phyloP scores from a whole-genome alignment of 1,140 invertebrate genomes.

The Gryon sp. region DNA sequence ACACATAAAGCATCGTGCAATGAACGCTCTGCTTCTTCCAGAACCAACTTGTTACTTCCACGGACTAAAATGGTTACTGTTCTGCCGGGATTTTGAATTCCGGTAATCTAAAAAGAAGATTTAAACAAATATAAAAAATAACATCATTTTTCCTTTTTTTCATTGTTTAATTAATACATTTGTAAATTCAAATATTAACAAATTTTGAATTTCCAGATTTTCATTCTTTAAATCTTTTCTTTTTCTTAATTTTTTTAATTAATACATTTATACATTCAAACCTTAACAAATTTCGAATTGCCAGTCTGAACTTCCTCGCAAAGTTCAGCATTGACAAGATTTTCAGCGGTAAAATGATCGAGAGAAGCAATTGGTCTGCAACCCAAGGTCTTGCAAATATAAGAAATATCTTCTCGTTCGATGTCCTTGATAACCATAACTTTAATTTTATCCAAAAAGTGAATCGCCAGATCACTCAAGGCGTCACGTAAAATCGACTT shows the following conservation, averaged over 20 bases:
- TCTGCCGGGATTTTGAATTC: conserved; percentile 91
- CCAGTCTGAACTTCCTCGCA: conserved; percentile 97
- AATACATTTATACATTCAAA: no score
- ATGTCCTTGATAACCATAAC: conserved; percentile 99
- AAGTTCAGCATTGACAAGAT: conserved; percentile 94
- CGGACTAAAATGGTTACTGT: conserved; percentile 96
- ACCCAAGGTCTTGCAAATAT: conserved; percentile 96
- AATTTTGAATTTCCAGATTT: conserved; percentile 95
- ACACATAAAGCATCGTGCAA: conserved; percentile 99
- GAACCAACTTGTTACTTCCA: conserved; percentile 98
- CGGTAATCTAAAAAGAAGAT: conserved; percentile 86
- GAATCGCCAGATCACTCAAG: conserved; percentile 96
- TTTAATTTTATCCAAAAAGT: conserved; percentile 99
- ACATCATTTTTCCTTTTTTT: conserved; percentile 2
- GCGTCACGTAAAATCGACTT: conserved; percentile 99
- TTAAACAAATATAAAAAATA: no score
- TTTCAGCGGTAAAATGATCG: conserved; percentile 97
- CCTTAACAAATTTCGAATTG: conserved; percentile 95
- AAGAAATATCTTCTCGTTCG: conserved; percentile 98
- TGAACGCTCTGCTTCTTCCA: conserved; percentile 97
- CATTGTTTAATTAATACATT: no score
- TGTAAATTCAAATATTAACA: conserved; percentile 91
- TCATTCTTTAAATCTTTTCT: no score
- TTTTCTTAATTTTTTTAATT: no score
- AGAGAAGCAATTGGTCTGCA: conserved; percentile 98